Base-by-base conservation (phyloP, 2,113 vertebrate species). In the Grus americana region DNA sequence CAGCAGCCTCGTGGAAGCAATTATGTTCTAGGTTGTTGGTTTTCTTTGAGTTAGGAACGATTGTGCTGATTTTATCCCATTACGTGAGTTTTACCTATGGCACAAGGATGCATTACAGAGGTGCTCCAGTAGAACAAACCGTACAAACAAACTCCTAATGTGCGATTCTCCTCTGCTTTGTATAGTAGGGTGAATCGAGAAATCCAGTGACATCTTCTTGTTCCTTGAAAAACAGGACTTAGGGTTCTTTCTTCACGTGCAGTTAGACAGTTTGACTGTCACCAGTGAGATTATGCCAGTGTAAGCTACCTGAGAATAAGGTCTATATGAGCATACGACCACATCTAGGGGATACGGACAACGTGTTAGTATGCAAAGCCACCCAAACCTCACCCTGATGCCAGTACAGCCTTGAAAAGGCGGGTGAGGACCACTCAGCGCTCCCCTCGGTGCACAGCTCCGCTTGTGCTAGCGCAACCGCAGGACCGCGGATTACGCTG, bases 401-500 rank as follows among this genome's bases (percentile, higher is more conserved):
- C 21, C 34, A 14, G 29, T 4, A 65, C 15, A 80, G 24, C 24
- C 72, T 66, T n/a, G 29, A 61, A 65, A 76, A 86, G 15, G 11
- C 30, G 14, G 14, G 12, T 9, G 10, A 73, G 70, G 40, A 30
- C 10, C 44, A 38, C 20, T 2, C 49, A 5, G 34, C 1, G 4
- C 8, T 30, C 5, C 29, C 52, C 17, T 71, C 6, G 1, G 10
- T 17, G 20, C 34, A 22, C 8, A 1, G 7, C 24, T 65, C 23
- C 2, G 0, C 20, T 17, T 0, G 21, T 1, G 19, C 23, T 17
- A 0, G 19, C 1, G 21, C 16, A 30, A 11, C 4, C 1, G 62
- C 15, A 65, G 10, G 15, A 3, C 23, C 0, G 0, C 23, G 2
- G 1, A 5, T 4, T 3, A n/a, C 5, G 3, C 24, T 23, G 57